Base-by-base conservation (phyloP, 23 tunicate genomes). In the Ascidia mentula region DNA sequence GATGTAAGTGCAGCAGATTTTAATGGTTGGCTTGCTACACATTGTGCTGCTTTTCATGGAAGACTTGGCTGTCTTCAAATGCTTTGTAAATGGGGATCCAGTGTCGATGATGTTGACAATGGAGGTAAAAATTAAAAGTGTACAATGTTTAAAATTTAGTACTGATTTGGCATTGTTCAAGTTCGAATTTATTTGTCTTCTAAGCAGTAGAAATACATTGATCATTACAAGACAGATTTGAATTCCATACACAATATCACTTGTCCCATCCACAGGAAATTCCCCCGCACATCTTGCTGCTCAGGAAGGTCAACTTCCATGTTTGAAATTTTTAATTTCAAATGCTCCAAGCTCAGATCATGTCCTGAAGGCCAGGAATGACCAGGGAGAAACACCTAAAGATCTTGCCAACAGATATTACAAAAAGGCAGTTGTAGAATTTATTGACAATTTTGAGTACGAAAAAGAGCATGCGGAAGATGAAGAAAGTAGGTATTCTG, bases 211-310 rank as follows among this genome's bases (percentile, higher is more conserved):
- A n/a, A n/a, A n/a, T n/a, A n/a, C n/a, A n/a, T n/a, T n/a, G n/a
- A n/a, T n/a, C n/a, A n/a, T n/a, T 46, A 46, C 60, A 17, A 46
- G 18, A 46, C 18, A 46, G 18, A 18, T 18, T 46, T 17, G 18
- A 17, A 18, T 18, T 46, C 18, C 18, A 53, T n/a, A n/a, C n/a
- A n/a, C n/a, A n/a, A n/a, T n/a, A n/a, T 12, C 13, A 22, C 18
- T 59, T 22, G 13, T 12, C 75, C 8, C 79, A 6, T 73, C 73
- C 73, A 36, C 46, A 92, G 97, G 97, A 28, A 92, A 92, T 77
- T 82, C 89, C 18, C 89, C 97, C 13, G 97, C 87, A 30, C 97
- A 92, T 79, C 72, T 92, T 36, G 97, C 97, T 37, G 97, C 97
- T 26, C 97, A 92, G 75, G 97, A 92, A 45, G 97, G 97, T 28